Percentiles rank a stretch among this genome's conserved stretches.
Conservation (phyloP, 1,140 invertebrate species). For the Caenorhabditis brenneri region DNA sequence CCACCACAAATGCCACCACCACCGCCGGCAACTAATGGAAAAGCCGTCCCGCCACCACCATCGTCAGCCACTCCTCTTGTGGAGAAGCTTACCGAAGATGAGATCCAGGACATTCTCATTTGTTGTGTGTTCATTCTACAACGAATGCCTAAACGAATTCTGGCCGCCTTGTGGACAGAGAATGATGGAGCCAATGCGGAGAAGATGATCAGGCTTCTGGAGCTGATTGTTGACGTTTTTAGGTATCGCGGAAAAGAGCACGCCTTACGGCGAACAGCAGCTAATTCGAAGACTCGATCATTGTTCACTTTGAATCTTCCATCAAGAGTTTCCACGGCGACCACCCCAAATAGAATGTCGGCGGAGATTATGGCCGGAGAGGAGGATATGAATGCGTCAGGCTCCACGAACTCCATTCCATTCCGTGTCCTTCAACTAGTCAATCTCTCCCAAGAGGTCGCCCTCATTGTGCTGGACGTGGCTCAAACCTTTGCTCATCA, state of each 20-base stretch:
- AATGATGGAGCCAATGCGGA: slow-evolving; percentile 43
- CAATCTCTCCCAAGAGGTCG: slow-evolving; percentile 87
- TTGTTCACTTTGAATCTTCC: not conserved
- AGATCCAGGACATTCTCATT: slow-evolving; percentile 86
- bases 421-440: slow-evolving; percentile 49
- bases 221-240: slow-evolving; percentile 62
- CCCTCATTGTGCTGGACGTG: slow-evolving; percentile 84
- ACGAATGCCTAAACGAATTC: slow-evolving; percentile 75
- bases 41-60: not conserved
- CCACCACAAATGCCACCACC: not conserved
- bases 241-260: slow-evolving; percentile 52
- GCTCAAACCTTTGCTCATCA: slow-evolving; percentile 80
- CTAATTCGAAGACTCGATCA: slow-evolving; percentile 21
- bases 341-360: not conserved
- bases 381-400: slow-evolving; percentile 74
- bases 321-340: not conserved
- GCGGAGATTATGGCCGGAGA: not conserved
- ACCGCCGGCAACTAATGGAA: not conserved
- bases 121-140: slow-evolving; percentile 89
- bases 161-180: slow-evolving; percentile 55
- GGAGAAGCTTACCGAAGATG: slow-evolving; percentile 71
- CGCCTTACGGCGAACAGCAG: not conserved
- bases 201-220: slow-evolving; percentile 58
- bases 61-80: not conserved
- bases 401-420: too few relatives aligned